Conservation (phyloP, 2,888 invertebrate species). For the Tipula lateralis region DNA sequence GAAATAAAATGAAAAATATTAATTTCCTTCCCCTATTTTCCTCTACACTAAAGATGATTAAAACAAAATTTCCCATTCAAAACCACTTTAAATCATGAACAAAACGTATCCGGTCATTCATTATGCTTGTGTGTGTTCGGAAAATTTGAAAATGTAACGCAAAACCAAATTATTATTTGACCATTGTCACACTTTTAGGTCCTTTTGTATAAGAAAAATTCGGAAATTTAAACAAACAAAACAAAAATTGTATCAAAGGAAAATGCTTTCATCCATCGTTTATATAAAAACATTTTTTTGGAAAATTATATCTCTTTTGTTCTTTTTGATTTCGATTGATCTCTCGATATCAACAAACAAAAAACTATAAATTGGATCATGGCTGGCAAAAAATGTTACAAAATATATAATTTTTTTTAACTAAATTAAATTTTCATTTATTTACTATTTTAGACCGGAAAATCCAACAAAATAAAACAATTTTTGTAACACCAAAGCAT, state of each 20-base stretch:
- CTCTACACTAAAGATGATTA: background rate
- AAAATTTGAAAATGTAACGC: background rate
- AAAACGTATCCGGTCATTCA: background rate
- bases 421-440: constrained; percentile 11
- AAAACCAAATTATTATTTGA: background rate
- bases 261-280: background rate
- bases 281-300: background rate
- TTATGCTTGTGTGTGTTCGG: background rate
- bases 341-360: background rate
- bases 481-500: background rate
- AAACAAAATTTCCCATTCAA: background rate
- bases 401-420: background rate
- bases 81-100: background rate
- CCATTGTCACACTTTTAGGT: background rate
- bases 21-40: background rate
- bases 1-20: background rate
- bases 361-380: background rate
- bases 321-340: background rate
- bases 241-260: background rate
- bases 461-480: background rate
- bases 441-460: constrained; percentile 13
- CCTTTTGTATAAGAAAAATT: background rate
- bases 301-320: background rate
- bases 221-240: background rate
- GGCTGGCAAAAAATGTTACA: background rate